phyloP scores from a whole-genome alignment of 2,888 invertebrate species.

The Willowsia nigromaculata region DNA sequence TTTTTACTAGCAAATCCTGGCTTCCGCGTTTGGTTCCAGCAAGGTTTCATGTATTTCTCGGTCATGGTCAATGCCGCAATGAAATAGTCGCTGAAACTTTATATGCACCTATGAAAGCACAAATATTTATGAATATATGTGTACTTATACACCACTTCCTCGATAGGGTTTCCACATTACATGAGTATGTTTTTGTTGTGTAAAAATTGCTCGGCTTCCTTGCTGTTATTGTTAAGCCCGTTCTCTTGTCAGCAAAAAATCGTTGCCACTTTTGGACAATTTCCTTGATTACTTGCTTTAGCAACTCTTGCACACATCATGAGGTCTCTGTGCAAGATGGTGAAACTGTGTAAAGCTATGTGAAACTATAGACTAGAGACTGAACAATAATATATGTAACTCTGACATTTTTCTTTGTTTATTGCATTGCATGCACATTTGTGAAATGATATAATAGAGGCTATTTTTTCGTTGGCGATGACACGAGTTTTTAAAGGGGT shows the following conservation, averaged over 20 bases:
- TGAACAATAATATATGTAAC: not conserved
- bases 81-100: not conserved
- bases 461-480: no score
- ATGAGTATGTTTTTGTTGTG: not conserved
- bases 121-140: not conserved
- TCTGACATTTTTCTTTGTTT: not conserved
- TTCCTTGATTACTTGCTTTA: not conserved
- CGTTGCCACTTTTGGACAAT: not conserved
- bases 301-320: not conserved
- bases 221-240: not conserved
- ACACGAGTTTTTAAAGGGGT: no score
- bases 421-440: no score
- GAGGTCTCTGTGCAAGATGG: not conserved
- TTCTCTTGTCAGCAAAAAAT: constrained; percentile 36
- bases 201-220: not conserved
- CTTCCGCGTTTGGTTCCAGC: no score
- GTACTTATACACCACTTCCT: not conserved
- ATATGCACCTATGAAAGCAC: not conserved
- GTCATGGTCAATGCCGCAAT: constrained; percentile 57
- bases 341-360: not conserved
- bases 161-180: not conserved
- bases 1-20: no score
- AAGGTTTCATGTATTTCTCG: not conserved
- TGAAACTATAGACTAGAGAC: not conserved
- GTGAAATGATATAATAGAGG: no score